Evolutionary conservation across 2,113 vertebrate genomes (phyloP).

Genomic region (Campylomormyrus numenius): DNA sequence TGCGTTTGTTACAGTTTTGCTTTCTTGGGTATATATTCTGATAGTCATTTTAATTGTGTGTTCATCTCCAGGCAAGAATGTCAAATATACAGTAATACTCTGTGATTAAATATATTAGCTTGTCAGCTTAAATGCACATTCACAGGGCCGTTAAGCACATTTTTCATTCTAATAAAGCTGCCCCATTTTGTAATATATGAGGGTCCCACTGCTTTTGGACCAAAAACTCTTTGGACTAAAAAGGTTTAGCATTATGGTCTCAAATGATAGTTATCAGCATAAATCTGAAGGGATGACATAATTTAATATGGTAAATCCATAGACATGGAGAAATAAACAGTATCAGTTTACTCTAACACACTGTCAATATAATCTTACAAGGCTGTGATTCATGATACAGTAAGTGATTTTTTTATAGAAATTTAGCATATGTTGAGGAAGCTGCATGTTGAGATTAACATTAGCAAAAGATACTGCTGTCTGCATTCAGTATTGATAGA

Average conservation of each 20-base stretch:
- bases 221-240: neutral
- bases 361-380: slow-evolving; percentile 36
- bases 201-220: neutral
- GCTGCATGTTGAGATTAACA: neutral
- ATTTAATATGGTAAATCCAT: neutral
- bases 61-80: neutral
- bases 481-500: neutral
- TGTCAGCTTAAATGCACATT: neutral
- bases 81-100: neutral
- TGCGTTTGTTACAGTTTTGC: neutral
- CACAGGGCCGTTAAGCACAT: neutral
- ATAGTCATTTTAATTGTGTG: neutral
- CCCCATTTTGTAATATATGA: neutral
- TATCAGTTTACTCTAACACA: slow-evolving; percentile 13
- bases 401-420: neutral
- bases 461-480: neutral
- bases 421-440: neutral
- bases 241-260: neutral
- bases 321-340: neutral
- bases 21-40: neutral
- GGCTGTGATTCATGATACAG: slow-evolving; percentile 23
- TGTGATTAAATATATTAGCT: neutral
- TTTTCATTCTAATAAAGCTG: neutral
- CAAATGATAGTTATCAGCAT: neutral
- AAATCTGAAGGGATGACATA: neutral